phyloP scores from a whole-genome alignment of 2,113 vertebrate species.

The Marcusenius ussheri region DNA sequence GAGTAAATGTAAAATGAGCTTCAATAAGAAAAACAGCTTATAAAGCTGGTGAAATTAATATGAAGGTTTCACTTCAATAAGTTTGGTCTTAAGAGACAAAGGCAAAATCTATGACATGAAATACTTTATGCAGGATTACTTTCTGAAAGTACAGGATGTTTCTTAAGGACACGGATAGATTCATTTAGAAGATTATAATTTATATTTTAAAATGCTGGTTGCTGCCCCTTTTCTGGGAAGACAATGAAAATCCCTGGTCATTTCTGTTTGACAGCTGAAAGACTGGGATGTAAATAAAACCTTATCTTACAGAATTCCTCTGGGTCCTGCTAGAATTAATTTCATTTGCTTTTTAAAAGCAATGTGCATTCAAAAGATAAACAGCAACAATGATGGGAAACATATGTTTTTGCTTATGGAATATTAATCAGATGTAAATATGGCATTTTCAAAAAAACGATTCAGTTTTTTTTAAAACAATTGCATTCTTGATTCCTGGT shows the following conservation, averaged over 20 bases:
- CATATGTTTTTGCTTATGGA: not conserved
- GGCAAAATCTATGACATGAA: not conserved
- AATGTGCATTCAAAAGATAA: not conserved
- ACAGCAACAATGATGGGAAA: not conserved
- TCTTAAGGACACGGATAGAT: not conserved
- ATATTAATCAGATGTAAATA: slow-evolving; percentile 5
- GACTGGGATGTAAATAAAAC: not conserved
- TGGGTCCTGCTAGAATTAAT: not conserved
- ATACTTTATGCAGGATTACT: not conserved
- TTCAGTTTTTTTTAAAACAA: not conserved
- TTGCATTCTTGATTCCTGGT: not conserved
- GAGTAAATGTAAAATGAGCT: slow-evolving; percentile 10
- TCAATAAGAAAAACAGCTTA: not conserved
- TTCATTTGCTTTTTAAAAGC: slow-evolving; percentile 1
- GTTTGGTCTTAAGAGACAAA: not conserved
- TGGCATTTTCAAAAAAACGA: not conserved
- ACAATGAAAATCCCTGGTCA: not conserved
- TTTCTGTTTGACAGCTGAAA: slow-evolving; percentile 9
- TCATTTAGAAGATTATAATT: not conserved
- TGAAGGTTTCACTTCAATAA: not conserved
- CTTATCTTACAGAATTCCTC: slow-evolving; percentile 8
- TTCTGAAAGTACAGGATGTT: not conserved
- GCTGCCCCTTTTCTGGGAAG: not conserved
- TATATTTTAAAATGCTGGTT: not conserved
- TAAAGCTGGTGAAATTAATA: not conserved